Evolutionary conservation across 1,140 invertebrate genomes (phyloP), one percentile per base, ranked within the genome.

Genomic region (Holotrichia oblita): DNA sequence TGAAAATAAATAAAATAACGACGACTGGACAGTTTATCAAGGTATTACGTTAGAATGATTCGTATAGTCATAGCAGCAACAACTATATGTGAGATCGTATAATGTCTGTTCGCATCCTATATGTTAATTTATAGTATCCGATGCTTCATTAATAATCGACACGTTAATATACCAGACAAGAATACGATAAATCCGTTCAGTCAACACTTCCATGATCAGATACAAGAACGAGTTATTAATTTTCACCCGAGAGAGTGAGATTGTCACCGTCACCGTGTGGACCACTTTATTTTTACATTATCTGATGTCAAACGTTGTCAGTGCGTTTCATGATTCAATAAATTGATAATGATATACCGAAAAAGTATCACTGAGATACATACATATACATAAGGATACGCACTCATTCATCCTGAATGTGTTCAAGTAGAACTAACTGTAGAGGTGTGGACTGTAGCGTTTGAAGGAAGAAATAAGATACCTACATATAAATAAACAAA

Each of bases 81-180:
- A 75, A 76, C 75, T 73, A 81, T 76, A 73, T 34, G 2, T 4
- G 4, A 34, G 27, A 34, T 34, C 27, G 27, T 34, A 34, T 34
- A 34, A 34, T 34, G 27, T 34, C 27, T 34, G 2, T 34, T 34
- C 27, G 27, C 27, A 34, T 34, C 27, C 27, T 34, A 80, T 81
- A 81, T 81, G 81, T 79, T 81, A 81, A 81, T 81, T 80, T 80
- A 80, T 76, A 78, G 59, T 78, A 22, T 69, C 22, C 61, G 69
- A 40, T 55, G 77, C 74, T 77, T 80, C 81, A 81, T 81, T 81
- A 81, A 81, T 81, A 81, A 81, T 77, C 79, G 79, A 81, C 79
- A 77, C 79, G 73, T 81, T 80, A 78, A 78, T 77, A 69, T 27
- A 69, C 61, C 22, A 69, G 61, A 69, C 61, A 69, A 80, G 61